phyloP scores from a whole-genome alignment of 92 coral and sea anemone genomes.

The Zoanthus sansibaricus region DNA sequence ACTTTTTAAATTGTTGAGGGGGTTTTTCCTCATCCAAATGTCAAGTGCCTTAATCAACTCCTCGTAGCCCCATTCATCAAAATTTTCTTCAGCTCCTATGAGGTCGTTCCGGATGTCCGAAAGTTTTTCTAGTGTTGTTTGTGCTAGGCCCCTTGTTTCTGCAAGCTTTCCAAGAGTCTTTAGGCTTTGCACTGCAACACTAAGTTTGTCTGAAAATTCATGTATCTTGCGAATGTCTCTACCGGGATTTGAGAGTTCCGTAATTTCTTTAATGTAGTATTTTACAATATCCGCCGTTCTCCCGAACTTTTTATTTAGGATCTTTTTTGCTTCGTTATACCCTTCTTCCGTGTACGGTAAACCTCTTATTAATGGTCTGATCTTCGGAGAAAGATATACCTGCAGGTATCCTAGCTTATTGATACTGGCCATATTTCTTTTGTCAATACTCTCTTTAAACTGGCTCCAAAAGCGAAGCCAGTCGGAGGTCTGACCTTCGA shows the following conservation, averaged over 20 bases:
- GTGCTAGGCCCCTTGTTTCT: conserved; percentile 1
- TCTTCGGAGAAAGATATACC: background rate
- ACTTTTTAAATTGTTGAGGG: background rate
- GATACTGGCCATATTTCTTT: background rate
- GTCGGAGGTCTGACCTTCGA: conserved; percentile 15
- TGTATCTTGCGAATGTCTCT: conserved; percentile 3
- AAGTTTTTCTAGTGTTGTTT: conserved; percentile 16
- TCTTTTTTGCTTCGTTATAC: conserved; percentile 54
- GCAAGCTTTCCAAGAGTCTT: background rate
- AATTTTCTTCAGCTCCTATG: background rate
- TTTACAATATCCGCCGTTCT: background rate
- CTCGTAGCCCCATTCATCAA: conserved; percentile 5
- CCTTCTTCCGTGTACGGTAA: conserved; percentile 62
- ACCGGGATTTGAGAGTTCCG: conserved; percentile 11
- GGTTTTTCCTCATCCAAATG: conserved; percentile 14
- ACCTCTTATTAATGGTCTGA: background rate
- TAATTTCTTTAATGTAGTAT: background rate
- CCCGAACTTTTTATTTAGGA: conserved; percentile 36
- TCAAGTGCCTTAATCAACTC: background rate
- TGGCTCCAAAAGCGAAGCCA: conserved; percentile 28
- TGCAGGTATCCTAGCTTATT: conserved; percentile 13
- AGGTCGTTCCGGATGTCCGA: background rate
- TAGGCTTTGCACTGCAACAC: background rate
- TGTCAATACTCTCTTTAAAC: conserved; percentile 13
- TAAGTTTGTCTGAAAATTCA: background rate